Percentiles rank a stretch among this genome's conserved stretches.
phyloP scores from a whole-genome alignment of 2,888 invertebrate species.

The Mystacides longicornis region DNA sequence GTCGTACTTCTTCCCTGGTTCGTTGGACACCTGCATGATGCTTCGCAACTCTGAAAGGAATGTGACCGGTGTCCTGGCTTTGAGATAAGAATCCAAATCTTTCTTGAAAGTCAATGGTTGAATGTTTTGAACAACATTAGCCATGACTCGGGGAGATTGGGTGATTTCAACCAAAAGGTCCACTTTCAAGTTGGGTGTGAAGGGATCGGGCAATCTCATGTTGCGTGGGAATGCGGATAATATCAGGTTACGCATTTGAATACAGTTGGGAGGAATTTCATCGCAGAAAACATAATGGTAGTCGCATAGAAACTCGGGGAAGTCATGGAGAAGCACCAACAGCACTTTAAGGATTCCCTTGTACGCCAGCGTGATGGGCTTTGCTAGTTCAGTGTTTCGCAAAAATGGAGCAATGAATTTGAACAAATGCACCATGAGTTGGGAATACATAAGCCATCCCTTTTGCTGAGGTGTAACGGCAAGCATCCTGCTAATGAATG shows the following conservation, averaged over 20 bases:
- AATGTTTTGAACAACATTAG: conserved; percentile 81
- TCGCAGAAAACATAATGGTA: conserved; percentile 99
- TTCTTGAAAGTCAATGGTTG: conserved; percentile 86
- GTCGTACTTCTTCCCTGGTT: conserved; percentile 89
- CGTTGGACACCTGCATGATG: conserved; percentile 81
- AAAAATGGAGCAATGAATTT: conserved; percentile 96
- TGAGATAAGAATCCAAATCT: conserved; percentile 94
- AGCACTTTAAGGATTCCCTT: conserved; percentile 93
- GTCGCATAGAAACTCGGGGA: conserved; percentile 98
- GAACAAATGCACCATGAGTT: conserved; percentile 90
- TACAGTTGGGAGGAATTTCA: conserved; percentile 98
- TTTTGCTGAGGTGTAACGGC: conserved; percentile 88
- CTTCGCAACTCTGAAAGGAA: conserved; percentile 89
- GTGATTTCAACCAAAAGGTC: conserved; percentile 86
- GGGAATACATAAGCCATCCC: conserved; percentile 97
- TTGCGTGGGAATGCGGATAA: conserved; percentile 96
- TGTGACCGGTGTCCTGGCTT: conserved; percentile 89
- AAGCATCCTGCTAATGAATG: conserved; percentile 89
- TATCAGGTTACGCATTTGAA: conserved; percentile 97
- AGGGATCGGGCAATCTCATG: conserved; percentile 98
- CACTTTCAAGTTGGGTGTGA: conserved; percentile 93
- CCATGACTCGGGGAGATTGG: conserved; percentile 80
- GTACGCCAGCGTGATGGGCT: conserved; percentile 89
- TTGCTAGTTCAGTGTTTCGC: conserved; percentile 91
- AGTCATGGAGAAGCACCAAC: conserved; percentile 93